A percentile compares a stretch with the other conserved stretches of the same genome.
Conservation (phyloP, 2,888 invertebrate genomes). For the Schizaphis graminum region DNA sequence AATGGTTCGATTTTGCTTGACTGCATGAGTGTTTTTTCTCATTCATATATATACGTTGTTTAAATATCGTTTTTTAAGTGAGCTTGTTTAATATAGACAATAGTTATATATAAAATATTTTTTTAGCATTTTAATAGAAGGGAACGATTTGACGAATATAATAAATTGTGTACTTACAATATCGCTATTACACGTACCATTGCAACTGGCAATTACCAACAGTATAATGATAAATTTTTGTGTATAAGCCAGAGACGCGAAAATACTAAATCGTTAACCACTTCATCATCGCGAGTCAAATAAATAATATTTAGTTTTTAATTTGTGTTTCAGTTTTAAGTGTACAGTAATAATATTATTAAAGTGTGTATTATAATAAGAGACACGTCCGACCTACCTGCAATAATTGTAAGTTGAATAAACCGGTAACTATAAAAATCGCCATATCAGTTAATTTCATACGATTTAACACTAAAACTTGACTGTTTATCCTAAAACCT, state of each 20-base stretch:
- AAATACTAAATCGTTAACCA: not conserved
- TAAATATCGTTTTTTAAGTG: not conserved
- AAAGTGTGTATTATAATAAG: not conserved
- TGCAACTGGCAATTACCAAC: not conserved
- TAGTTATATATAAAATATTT: not conserved
- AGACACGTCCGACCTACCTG: not conserved
- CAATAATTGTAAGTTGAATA: not conserved
- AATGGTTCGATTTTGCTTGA: not conserved
- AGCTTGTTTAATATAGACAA: not conserved
- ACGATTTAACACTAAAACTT: not conserved
- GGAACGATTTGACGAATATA: not conserved
- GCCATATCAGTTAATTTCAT: not conserved
- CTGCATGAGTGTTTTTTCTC: not conserved
- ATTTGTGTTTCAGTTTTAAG: not conserved
- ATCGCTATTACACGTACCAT: not conserved
- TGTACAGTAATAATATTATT: not conserved
- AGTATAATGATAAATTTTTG: not conserved
- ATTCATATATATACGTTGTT: not conserved
- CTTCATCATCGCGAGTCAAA: not conserved
- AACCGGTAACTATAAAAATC: constrained; percentile 1
- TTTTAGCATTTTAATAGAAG: not conserved
- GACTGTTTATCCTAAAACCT: not conserved
- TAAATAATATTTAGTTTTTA: not conserved
- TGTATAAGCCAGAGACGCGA: not conserved
- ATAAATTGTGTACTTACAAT: not conserved